Conservation (phyloP, 2,888 invertebrate species). For the Bugula neritina region DNA sequence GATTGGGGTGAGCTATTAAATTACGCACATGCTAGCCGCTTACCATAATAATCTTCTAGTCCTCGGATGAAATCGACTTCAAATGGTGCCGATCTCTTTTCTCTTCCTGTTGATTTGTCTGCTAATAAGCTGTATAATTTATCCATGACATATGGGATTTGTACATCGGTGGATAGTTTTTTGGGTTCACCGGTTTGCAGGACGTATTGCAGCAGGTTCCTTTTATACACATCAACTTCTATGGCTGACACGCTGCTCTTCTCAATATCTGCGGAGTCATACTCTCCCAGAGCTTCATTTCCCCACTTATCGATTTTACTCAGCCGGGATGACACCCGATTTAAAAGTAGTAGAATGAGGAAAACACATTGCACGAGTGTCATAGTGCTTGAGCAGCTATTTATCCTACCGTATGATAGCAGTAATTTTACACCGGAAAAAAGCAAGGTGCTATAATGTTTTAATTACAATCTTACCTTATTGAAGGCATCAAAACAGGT, state of each 20-base stretch:
- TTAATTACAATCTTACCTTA: too few relatives aligned
- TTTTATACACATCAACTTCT: constrained; percentile 12
- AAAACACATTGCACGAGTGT: too few relatives aligned
- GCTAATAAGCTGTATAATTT: constrained; percentile 20
- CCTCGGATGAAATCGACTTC: constrained; percentile 23
- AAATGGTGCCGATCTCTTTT: constrained; percentile 12
- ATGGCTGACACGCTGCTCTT: background rate
- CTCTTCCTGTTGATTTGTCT: constrained; percentile 17
- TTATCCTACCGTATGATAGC: too few relatives aligned
- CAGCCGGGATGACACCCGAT: background rate
- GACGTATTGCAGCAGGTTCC: constrained; percentile 25
- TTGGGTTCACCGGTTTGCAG: constrained; percentile 17
- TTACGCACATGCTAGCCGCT: too few relatives aligned
- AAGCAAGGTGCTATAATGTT: too few relatives aligned
- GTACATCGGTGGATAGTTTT: background rate
- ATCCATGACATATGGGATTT: constrained; percentile 21
- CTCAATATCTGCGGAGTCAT: background rate
- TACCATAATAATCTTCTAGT: constrained; percentile 25
- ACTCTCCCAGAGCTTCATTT: background rate
- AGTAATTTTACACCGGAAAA: too few relatives aligned
- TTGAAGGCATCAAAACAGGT: too few relatives aligned
- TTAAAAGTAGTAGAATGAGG: background rate
- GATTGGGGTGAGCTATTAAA: too few relatives aligned
- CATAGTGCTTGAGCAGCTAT: too few relatives aligned
- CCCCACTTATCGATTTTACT: constrained; percentile 11